Evolutionary conservation across 2,797 vertebrate species (phyloP).

Genomic region (Onychomys arenicola): DNA sequence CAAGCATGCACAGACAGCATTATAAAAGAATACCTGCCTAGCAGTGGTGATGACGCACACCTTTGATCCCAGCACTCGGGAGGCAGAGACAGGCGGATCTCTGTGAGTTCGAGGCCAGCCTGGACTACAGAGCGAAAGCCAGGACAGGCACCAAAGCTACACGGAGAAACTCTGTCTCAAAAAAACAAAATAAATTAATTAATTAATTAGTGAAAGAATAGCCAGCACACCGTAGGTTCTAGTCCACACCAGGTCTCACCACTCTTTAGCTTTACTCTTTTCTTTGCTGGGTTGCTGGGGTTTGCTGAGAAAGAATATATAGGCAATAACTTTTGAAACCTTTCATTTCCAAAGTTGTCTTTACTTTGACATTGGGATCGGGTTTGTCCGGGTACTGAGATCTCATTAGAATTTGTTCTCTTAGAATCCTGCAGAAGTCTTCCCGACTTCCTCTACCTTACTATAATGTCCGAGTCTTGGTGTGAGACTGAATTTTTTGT

Average conservation of each 20-base stretch:
- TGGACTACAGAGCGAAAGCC: too few relatives aligned
- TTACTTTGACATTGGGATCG: neutral
- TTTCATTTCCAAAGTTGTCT: neutral
- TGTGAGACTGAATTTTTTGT: neutral
- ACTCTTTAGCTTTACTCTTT: neutral
- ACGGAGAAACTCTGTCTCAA: too few relatives aligned
- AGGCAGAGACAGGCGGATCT: too few relatives aligned
- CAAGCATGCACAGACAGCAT: neutral
- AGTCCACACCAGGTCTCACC: neutral
- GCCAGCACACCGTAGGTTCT: neutral
- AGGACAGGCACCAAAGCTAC: too few relatives aligned
- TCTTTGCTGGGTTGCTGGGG: constrained; percentile 25
- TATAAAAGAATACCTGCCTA: neutral
- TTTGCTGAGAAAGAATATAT: neutral
- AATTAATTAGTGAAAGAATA: neutral
- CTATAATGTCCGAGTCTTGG: neutral
- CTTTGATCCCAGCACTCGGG: too few relatives aligned
- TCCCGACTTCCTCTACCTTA: neutral
- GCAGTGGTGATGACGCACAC: too few relatives aligned
- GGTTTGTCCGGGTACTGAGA: neutral
- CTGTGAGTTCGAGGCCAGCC: too few relatives aligned
- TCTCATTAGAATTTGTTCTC: constrained; percentile 21
- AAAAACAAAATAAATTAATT: too few relatives aligned
- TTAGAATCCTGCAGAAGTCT: neutral
- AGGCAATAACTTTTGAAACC: neutral